These are phyloP conservation scores for Tetragonisca angustula DNA, from an alignment of 2,888 invertebrate genomes.

Conservation along the genomic window DNA sequence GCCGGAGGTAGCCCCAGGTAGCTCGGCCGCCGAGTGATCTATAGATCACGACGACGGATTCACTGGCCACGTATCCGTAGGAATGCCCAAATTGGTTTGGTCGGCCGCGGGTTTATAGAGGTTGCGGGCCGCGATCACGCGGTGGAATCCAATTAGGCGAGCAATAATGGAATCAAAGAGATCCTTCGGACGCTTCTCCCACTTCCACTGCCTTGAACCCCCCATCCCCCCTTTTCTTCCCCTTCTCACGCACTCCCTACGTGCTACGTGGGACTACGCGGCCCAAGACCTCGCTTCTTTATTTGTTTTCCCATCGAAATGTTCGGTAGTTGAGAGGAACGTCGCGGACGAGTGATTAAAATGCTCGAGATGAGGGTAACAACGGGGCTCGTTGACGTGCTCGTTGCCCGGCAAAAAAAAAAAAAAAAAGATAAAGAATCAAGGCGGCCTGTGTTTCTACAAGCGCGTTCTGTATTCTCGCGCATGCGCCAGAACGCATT, in stretches of 20 bases:
- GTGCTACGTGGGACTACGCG: conserved; percentile 20
- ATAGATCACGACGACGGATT: conserved; percentile 69
- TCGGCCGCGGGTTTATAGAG: conserved; percentile 65
- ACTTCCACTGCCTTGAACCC: too few relatives aligned
- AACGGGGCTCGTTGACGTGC: background rate
- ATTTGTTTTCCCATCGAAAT: background rate
- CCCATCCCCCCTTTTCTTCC: background rate
- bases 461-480: too few relatives aligned
- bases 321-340: too few relatives aligned
- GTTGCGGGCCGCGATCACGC: conserved; percentile 75
- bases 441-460: too few relatives aligned
- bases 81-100: conserved; percentile 72
- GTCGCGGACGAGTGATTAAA: background rate
- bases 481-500: too few relatives aligned
- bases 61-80: conserved; percentile 41
- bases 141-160: conserved; percentile 82
- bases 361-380: background rate
- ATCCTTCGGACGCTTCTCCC: conserved; percentile 41
- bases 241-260: background rate
- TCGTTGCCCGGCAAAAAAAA: too few relatives aligned
- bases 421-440: too few relatives aligned
- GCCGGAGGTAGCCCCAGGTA: conserved; percentile 7
- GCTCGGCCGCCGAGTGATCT: conserved; percentile 47
- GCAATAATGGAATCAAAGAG: conserved; percentile 79
- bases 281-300: background rate